Percentiles rank a stretch among this genome's conserved stretches.
Evolutionary conservation across 1,140 invertebrate genomes (phyloP).

Genomic region (Hyles vespertilio): DNA sequence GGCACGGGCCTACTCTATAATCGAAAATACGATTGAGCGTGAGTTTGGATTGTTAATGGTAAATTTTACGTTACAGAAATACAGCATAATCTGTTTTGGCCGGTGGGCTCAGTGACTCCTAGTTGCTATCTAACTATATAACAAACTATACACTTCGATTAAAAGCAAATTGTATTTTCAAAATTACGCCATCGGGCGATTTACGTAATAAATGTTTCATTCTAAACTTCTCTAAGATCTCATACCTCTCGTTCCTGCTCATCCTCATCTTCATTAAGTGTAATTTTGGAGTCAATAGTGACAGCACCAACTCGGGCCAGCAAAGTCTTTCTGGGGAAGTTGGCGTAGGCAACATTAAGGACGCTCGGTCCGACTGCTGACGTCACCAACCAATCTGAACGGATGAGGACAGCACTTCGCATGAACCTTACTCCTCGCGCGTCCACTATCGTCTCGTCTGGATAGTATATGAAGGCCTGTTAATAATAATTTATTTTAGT

Average conservation of each 20-base stretch:
- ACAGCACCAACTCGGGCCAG: constrained; percentile 51
- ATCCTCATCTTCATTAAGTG: constrained; percentile 59
- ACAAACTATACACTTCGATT: too few relatives aligned
- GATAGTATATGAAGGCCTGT: constrained; percentile 57
- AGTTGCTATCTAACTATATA: too few relatives aligned
- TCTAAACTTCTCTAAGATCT: too few relatives aligned
- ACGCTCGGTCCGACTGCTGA: constrained; percentile 35
- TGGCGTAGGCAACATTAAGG: constrained; percentile 12
- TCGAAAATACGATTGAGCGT: too few relatives aligned
- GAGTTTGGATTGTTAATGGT: too few relatives aligned
- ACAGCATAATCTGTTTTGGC: too few relatives aligned
- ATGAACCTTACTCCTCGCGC: constrained; percentile 32
- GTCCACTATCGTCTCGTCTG: constrained; percentile 43
- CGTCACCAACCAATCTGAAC: constrained; percentile 47
- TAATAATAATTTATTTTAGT: constrained; percentile 14
- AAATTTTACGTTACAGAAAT: too few relatives aligned
- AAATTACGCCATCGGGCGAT: too few relatives aligned
- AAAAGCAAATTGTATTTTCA: too few relatives aligned
- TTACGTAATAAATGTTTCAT: too few relatives aligned
- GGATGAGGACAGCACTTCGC: constrained; percentile 46
- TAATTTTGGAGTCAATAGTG: constrained; percentile 44
- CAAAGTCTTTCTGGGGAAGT: constrained; percentile 54
- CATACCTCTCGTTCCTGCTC: constrained; percentile 62
- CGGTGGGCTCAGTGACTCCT: too few relatives aligned
- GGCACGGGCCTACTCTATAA: too few relatives aligned